phyloP scores from a whole-genome alignment of 2,888 invertebrate species.

The Melolontha melolontha region DNA sequence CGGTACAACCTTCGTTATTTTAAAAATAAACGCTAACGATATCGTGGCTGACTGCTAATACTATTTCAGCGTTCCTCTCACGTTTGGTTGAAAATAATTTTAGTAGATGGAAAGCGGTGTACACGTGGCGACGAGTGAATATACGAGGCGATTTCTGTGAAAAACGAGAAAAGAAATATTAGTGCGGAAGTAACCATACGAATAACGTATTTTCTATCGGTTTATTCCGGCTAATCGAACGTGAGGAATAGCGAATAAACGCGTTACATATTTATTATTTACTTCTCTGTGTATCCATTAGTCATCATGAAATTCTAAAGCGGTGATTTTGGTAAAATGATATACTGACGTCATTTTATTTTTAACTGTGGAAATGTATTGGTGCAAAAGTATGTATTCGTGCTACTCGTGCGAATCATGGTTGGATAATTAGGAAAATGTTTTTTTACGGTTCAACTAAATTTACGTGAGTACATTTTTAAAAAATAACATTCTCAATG shows the following conservation, averaged over 20 bases:
- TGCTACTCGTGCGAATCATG: conserved; percentile 10
- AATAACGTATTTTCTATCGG: conserved; percentile 3
- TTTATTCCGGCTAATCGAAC: conserved; percentile 10
- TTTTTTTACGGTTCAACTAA: background rate
- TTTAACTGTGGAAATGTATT: conserved; percentile 1
- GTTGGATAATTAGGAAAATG: conserved; percentile 9
- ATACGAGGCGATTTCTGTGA: conserved; percentile 19
- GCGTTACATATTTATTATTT: background rate
- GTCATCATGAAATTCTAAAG: conserved; percentile 21
- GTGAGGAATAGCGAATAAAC: conserved; percentile 7
- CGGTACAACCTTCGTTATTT: conserved; percentile 28
- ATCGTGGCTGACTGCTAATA: background rate
- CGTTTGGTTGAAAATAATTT: conserved; percentile 22
- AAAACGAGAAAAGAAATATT: background rate
- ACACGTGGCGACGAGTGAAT: conserved; percentile 18
- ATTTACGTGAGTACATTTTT: too few species aligned
- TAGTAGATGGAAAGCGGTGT: conserved; percentile 6
- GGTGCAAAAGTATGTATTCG: background rate
- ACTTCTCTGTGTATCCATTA: conserved; percentile 10
- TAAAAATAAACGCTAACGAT: conserved; percentile 31
- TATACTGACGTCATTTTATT: conserved; percentile 17
- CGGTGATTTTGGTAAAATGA: background rate
- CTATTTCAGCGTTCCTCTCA: background rate
- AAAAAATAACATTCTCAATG: too few species aligned
- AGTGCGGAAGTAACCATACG: conserved; percentile 1